Percentiles rank a stretch among this genome's conserved stretches.
These are phyloP conservation scores for Agrochola circellaris DNA, from an alignment of 2,888 invertebrate species.

Conservation along the genomic window DNA sequence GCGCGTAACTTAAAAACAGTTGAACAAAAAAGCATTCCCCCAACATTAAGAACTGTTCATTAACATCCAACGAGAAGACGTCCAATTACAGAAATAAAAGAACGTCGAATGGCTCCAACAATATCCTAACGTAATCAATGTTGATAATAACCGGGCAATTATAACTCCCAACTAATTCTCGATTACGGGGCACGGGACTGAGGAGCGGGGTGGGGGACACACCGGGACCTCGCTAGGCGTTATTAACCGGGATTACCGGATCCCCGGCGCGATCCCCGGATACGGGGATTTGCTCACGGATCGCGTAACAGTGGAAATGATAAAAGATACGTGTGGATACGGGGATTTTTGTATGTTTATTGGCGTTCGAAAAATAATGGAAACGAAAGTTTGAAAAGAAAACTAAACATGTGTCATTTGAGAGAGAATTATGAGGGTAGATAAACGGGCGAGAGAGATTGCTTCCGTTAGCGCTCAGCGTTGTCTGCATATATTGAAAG, in stretches of 20 bases:
- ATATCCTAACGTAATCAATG: conserved; percentile 74
- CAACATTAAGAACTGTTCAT: conserved; percentile 55
- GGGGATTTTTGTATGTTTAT: conserved; percentile 68
- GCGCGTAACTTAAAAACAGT: conserved; percentile 39
- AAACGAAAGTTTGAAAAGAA: conserved; percentile 59
- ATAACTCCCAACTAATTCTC: conserved; percentile 85
- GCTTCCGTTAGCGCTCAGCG: conserved; percentile 55
- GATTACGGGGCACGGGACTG: conserved; percentile 83
- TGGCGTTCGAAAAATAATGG: conserved; percentile 60
- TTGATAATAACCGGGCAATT: conserved; percentile 84
- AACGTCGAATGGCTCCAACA: conserved; percentile 68
- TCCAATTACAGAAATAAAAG: conserved; percentile 67
- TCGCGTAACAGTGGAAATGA: conserved; percentile 87
- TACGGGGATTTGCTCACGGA: conserved; percentile 89
- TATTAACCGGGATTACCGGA: conserved; percentile 90
- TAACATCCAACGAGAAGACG: conserved; percentile 58
- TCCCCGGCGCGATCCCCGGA: conserved; percentile 85
- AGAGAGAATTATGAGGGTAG: conserved; percentile 61
- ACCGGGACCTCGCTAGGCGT: conserved; percentile 77
- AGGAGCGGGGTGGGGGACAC: conserved; percentile 72
- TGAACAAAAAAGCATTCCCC: conserved; percentile 48
- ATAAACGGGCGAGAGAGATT: conserved; percentile 55
- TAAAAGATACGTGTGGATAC: conserved; percentile 84
- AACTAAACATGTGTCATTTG: conserved; percentile 54
- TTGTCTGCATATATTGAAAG: conserved; percentile 60